Percentiles rank a stretch among this genome's conserved stretches.
Evolutionary conservation across 2,797 vertebrate species (phyloP).

Genomic region (Poeciliopsis gracilis): DNA sequence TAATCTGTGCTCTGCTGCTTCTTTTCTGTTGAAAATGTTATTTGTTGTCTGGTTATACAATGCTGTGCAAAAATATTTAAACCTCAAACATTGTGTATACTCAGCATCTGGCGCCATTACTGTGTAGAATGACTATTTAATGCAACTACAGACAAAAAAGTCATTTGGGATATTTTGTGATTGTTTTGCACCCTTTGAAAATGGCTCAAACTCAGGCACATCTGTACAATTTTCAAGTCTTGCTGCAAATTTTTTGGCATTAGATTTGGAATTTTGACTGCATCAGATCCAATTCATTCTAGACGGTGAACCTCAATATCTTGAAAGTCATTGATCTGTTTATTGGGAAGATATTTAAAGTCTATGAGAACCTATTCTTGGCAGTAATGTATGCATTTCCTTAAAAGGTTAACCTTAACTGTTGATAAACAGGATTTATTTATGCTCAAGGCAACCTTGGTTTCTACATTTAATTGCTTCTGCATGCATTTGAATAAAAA

Average conservation of each 20-base stretch:
- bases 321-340: neutral
- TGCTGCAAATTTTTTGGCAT: neutral
- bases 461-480: conserved; percentile 27
- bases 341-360: neutral
- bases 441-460: neutral
- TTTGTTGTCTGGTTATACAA: neutral
- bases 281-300: neutral
- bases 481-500: conserved; percentile 52
- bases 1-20: conserved; percentile 59
- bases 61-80: neutral
- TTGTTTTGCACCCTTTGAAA: neutral
- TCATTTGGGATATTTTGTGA: neutral
- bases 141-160: neutral
- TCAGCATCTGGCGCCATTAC: neutral
- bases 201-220: neutral
- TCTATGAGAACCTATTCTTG: neutral
- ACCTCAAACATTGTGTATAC: neutral
- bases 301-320: neutral
- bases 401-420: neutral
- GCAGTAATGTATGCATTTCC: neutral
- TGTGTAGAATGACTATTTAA: neutral
- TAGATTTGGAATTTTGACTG: neutral
- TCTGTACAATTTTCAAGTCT: neutral
- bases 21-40: neutral
- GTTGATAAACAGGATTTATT: neutral